Conservation (phyloP, 2,113 vertebrate genomes). For the Lepisosteus osseus region DNA sequence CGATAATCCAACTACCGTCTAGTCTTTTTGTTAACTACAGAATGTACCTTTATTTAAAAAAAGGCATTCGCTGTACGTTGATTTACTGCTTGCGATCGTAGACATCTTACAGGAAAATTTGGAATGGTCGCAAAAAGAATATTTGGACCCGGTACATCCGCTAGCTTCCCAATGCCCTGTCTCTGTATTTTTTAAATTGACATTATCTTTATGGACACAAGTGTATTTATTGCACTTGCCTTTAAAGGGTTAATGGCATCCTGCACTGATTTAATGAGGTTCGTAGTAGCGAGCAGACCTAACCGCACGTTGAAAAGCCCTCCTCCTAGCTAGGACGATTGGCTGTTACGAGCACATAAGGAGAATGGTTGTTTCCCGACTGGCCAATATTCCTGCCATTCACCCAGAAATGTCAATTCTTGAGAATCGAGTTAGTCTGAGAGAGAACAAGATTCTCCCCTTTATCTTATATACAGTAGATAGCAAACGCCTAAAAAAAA, state of each 20-base stretch:
- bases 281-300: not conserved
- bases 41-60: not conserved
- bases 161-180: too few relatives aligned
- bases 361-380: slow-evolving; percentile 43
- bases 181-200: not conserved
- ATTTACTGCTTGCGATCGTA: too few relatives aligned
- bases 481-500: not conserved
- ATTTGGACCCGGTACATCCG: too few relatives aligned
- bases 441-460: not conserved
- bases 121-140: too few relatives aligned
- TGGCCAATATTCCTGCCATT: slow-evolving; percentile 61
- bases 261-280: slow-evolving; percentile 16
- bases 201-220: not conserved
- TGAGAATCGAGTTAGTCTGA: slow-evolving; percentile 23
- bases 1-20: too few relatives aligned
- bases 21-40: not conserved
- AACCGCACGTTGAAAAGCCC: slow-evolving; percentile 34
- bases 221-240: not conserved
- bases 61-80: too few relatives aligned
- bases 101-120: too few relatives aligned
- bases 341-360: slow-evolving; percentile 35
- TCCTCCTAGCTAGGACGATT: slow-evolving; percentile 39
- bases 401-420: slow-evolving; percentile 55
- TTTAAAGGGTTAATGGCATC: slow-evolving; percentile 7
- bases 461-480: not conserved